phyloP scores from a whole-genome alignment of 2,113 vertebrate species.

The Malurus melanocephalus region DNA sequence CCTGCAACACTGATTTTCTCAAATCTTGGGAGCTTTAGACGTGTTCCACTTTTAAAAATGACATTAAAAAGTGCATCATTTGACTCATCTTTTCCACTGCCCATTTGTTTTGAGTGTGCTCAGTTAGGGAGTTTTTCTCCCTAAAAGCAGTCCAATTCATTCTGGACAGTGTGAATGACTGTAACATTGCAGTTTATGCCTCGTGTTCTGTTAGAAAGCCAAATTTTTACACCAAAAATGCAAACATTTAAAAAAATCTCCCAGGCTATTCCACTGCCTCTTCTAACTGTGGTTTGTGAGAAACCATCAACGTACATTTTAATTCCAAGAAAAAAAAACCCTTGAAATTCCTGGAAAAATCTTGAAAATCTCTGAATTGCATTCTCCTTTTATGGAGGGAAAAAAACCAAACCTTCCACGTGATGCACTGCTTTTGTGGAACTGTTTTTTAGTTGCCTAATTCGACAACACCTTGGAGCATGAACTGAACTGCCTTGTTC shows the following conservation, averaged over 20 bases:
- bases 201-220: neutral
- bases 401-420: neutral
- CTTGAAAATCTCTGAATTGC: neutral
- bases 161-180: neutral
- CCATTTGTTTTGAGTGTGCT: neutral
- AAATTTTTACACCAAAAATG: neutral
- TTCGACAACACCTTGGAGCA: neutral
- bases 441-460: neutral
- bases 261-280: neutral
- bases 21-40: neutral
- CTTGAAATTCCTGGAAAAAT: conserved; percentile 24
- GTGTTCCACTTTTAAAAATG: neutral
- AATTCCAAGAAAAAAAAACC: neutral
- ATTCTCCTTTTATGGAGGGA: neutral
- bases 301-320: neutral
- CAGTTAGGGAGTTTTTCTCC: neutral
- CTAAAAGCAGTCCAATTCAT: neutral
- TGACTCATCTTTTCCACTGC: neutral
- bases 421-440: neutral
- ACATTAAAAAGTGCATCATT: neutral
- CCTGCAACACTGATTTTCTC: neutral
- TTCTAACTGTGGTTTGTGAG: conserved; percentile 21
- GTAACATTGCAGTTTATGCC: neutral
- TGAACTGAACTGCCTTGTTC: neutral
- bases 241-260: neutral